Conservation (phyloP, 2,113 vertebrate genomes). For the Scartelaos histophorus region DNA sequence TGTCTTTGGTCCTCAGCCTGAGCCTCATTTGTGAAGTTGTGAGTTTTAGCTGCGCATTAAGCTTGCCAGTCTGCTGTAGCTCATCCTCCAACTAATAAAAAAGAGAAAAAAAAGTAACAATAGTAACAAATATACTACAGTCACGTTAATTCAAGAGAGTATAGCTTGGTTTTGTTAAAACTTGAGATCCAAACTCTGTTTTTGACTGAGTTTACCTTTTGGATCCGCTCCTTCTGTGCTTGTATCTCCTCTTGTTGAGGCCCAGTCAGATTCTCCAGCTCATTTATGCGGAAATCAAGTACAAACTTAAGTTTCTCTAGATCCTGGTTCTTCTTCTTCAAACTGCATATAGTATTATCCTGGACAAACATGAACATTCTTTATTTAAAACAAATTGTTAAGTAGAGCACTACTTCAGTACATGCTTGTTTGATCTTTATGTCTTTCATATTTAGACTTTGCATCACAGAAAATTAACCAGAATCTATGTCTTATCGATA, state of each 20-base stretch:
- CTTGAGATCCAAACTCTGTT: too few species aligned
- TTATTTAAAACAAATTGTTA: not conserved
- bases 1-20: constrained; percentile 80
- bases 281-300: constrained; percentile 83
- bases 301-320: constrained; percentile 87
- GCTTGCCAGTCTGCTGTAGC: constrained; percentile 79
- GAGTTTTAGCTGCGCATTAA: constrained; percentile 82
- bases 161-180: not conserved
- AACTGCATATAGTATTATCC: constrained; percentile 83
- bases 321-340: constrained; percentile 88
- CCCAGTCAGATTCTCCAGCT: constrained; percentile 84
- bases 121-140: not conserved
- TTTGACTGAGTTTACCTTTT: constrained; percentile 65
- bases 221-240: constrained; percentile 82
- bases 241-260: constrained; percentile 83
- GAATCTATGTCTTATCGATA: not conserved
- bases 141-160: not conserved
- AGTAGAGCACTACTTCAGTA: too few species aligned
- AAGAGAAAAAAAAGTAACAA: constrained; percentile 2
- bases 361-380: constrained; percentile 39
- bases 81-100: constrained; percentile 84
- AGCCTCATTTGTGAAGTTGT: constrained; percentile 80
- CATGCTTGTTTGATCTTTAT: too few species aligned
- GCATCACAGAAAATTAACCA: too few species aligned
- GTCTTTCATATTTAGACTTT: too few species aligned